phyloP scores from a whole-genome alignment of 2,113 vertebrate genomes.

The Xenus cinereus region DNA sequence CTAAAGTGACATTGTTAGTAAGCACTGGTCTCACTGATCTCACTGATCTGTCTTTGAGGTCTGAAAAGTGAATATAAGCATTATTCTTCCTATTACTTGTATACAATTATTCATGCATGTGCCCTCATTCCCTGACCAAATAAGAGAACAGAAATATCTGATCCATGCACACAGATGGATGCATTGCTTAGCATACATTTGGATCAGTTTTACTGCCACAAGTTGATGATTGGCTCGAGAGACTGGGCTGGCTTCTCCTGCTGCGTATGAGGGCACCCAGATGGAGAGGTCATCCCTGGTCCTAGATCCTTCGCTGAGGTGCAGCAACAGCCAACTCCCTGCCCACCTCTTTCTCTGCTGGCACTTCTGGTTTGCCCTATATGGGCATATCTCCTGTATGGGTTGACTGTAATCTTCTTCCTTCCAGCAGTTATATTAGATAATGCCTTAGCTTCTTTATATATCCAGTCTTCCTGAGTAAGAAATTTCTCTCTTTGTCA shows the following conservation, averaged over 20 bases:
- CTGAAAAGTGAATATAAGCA: not conserved
- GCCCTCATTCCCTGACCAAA: not conserved
- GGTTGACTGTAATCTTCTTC: not conserved
- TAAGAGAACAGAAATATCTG: not conserved
- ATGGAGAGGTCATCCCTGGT: not conserved
- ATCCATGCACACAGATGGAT: not conserved
- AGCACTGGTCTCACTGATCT: not conserved
- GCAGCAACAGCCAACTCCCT: not conserved
- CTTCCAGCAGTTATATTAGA: not conserved
- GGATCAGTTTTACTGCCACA: not conserved
- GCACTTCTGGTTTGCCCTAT: not conserved
- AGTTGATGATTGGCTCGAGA: not conserved
- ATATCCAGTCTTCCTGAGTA: not conserved
- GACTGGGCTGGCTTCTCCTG: not conserved
- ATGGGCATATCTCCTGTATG: not conserved
- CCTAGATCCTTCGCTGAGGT: not conserved
- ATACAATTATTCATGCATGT: accelerated
- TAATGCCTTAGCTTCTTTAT: not conserved
- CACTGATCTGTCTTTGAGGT: not conserved
- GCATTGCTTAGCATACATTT: not conserved
- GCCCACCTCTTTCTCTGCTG: not conserved
- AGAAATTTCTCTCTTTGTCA: not conserved
- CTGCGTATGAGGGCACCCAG: not conserved
- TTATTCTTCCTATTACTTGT: not conserved
- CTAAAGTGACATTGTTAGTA: not conserved